Conservation (phyloP, 1,140 invertebrate genomes). For the Heterodera carotae region DNA sequence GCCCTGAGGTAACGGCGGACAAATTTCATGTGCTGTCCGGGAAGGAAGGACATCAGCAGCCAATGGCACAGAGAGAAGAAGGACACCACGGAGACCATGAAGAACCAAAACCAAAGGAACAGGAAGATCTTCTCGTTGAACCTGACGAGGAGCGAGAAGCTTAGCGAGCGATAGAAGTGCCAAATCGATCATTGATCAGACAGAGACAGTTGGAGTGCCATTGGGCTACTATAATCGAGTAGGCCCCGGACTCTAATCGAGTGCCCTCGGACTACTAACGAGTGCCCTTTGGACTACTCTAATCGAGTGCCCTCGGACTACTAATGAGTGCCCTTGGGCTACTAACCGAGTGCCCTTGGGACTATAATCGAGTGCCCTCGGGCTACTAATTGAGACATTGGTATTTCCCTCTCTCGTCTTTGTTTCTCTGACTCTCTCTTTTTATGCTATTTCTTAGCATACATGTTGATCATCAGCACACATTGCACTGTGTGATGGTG, state of each 20-base stretch:
- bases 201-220: background rate
- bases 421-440: background rate
- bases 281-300: too few relatives aligned
- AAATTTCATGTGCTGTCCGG: constrained; percentile 66
- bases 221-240: too few relatives aligned
- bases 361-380: too few relatives aligned
- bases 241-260: too few relatives aligned
- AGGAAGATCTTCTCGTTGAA: constrained; percentile 71
- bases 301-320: too few relatives aligned
- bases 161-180: background rate
- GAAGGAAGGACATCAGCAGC: constrained; percentile 64
- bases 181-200: background rate
- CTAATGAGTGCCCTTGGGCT: too few relatives aligned
- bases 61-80: constrained; percentile 66
- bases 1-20: constrained; percentile 62
- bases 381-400: too few relatives aligned
- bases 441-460: background rate
- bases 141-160: background rate
- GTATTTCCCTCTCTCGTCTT: background rate
- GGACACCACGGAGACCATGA: constrained; percentile 68
- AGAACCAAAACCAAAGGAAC: constrained; percentile 71
- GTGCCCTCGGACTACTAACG: too few relatives aligned
- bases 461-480: constrained; percentile 70
- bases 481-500: constrained; percentile 68
- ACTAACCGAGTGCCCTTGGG: too few relatives aligned